A percentile compares a stretch with the other conserved stretches of the same genome.
phyloP scores from a whole-genome alignment of 2,797 vertebrate genomes.

The Prionace glauca region DNA sequence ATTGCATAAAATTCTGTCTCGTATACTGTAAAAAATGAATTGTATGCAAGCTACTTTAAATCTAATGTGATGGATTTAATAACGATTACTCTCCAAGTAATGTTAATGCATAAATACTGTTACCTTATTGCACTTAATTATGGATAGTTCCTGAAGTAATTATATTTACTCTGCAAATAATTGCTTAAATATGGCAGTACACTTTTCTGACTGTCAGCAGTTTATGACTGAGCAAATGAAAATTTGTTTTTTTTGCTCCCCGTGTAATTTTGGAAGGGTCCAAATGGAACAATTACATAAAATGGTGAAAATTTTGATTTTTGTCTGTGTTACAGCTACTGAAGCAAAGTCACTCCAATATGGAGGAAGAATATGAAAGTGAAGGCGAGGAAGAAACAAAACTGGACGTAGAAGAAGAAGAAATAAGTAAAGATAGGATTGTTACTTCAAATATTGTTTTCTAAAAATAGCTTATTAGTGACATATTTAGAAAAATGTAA shows the following conservation, averaged over 20 bases:
- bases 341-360: background rate
- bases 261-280: background rate
- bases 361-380: background rate
- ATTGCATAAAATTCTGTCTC: background rate
- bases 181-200: background rate
- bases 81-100: background rate
- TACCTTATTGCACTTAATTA: background rate
- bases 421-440: background rate
- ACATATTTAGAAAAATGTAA: background rate
- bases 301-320: background rate
- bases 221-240: background rate
- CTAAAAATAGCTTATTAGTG: background rate
- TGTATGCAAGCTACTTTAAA: background rate
- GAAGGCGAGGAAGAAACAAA: background rate
- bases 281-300: background rate
- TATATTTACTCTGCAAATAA: background rate
- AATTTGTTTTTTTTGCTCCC: background rate
- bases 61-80: background rate
- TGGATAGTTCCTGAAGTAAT: background rate
- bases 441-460: background rate
- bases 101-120: background rate
- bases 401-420: background rate
- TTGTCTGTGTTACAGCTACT: background rate
- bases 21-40: background rate
- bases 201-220: background rate